A percentile compares a stretch with the other conserved stretches of the same genome.
phyloP scores from a whole-genome alignment of 2,888 invertebrate species.

The Slavum lentiscoides region DNA sequence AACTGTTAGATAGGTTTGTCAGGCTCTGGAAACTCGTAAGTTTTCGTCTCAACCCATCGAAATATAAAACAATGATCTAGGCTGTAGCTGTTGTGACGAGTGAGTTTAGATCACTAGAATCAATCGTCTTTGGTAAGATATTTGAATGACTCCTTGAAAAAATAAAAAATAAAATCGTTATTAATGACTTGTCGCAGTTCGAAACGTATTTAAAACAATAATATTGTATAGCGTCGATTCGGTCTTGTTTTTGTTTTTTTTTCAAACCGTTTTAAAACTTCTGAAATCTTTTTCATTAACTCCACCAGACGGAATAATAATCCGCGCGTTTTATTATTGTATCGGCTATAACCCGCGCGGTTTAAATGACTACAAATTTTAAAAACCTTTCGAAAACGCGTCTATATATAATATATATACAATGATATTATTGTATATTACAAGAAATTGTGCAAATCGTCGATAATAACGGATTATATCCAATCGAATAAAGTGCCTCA shows the following conservation, averaged over 20 bases:
- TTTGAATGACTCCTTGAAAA: slow-evolving; percentile 49
- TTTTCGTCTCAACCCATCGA: slow-evolving; percentile 53
- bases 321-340: not conserved
- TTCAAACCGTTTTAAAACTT: too few relatives aligned
- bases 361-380: too few relatives aligned
- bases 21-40: slow-evolving; percentile 49
- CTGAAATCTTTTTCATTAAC: not conserved
- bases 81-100: slow-evolving; percentile 3
- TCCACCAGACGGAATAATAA: not conserved
- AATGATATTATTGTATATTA: too few relatives aligned
- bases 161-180: not conserved
- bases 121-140: slow-evolving; percentile 51
- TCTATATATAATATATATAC: too few relatives aligned
- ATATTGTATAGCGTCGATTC: too few relatives aligned
- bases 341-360: too few relatives aligned
- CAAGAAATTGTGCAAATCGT: too few relatives aligned
- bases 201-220: too few relatives aligned
- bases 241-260: too few relatives aligned
- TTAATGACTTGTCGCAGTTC: not conserved
- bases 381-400: too few relatives aligned
- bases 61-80: slow-evolving; percentile 28
- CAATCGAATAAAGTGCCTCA: too few relatives aligned
- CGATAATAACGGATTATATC: too few relatives aligned
- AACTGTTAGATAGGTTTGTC: slow-evolving; percentile 38
- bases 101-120: slow-evolving; percentile 47